Evolutionary conservation across 2,113 vertebrate species (phyloP).

Genomic region (Hystrix cristata): DNA sequence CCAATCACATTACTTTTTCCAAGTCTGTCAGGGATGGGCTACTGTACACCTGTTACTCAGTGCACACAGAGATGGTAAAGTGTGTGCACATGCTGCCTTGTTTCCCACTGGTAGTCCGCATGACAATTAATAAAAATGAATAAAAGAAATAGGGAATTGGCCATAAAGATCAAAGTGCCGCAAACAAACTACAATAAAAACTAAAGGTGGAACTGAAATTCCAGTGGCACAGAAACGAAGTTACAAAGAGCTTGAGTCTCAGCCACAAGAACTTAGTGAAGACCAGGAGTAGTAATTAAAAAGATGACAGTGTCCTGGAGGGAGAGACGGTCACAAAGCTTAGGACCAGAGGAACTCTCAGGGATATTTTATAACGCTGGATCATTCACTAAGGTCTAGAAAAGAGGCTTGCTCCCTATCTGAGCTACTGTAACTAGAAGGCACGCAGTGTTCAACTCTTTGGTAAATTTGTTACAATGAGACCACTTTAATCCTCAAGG

Average conservation of each 20-base stretch:
- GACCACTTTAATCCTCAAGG: conserved; percentile 12
- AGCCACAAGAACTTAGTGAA: not conserved
- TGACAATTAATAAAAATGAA: conserved; percentile 39
- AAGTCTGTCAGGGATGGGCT: not conserved
- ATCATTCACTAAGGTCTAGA: not conserved
- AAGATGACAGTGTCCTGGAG: not conserved
- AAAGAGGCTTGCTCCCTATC: not conserved
- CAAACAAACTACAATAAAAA: conserved; percentile 35
- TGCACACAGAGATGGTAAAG: not conserved
- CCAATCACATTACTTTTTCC: not conserved
- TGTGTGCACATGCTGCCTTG: not conserved
- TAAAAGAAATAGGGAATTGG: not conserved
- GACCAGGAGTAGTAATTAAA: not conserved
- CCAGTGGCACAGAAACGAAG: not conserved
- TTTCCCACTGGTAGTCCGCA: not conserved
- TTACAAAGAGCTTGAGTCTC: not conserved
- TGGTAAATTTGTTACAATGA: not conserved
- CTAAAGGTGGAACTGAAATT: not conserved
- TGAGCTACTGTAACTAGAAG: not conserved
- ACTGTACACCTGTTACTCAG: not conserved
- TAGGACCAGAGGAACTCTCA: not conserved
- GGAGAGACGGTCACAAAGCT: not conserved
- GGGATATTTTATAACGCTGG: not conserved
- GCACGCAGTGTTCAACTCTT: not conserved
- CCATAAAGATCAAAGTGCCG: not conserved